Percentiles rank a stretch among this genome's conserved stretches.
These are phyloP conservation scores for Spheniscus mendiculus DNA, from an alignment of 2,113 vertebrate species.

Conservation along the genomic window DNA sequence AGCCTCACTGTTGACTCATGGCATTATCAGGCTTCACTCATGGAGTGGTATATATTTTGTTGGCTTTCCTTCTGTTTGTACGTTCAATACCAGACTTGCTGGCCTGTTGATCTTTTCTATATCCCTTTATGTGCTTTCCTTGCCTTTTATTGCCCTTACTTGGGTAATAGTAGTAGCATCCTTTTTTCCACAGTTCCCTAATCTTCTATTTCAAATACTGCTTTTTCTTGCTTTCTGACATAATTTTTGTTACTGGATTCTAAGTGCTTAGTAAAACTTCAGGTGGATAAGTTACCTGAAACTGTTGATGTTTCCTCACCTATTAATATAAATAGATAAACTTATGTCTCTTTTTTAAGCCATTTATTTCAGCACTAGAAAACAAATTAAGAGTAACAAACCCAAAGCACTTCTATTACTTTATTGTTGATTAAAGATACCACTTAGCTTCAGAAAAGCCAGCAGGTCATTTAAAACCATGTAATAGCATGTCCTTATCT, in stretches of 20 bases:
- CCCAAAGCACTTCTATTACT: background rate
- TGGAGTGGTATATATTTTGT: rapidly evolving
- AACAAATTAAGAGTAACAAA: background rate
- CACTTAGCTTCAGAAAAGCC: background rate
- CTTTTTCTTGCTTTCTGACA: background rate
- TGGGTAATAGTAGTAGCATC: background rate
- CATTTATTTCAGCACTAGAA: background rate
- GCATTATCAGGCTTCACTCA: background rate
- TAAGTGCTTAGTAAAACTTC: background rate
- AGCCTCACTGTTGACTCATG: rapidly evolving
- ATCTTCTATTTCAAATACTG: background rate
- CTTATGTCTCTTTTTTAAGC: background rate
- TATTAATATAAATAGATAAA: background rate
- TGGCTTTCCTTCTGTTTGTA: background rate
- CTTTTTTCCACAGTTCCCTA: background rate
- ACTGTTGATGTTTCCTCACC: background rate
- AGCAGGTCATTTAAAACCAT: background rate
- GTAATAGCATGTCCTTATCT: background rate
- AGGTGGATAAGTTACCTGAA: background rate
- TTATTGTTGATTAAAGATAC: background rate
- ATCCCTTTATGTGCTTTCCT: background rate
- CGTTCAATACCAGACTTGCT: rapidly evolving
- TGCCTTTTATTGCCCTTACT: background rate
- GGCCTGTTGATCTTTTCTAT: background rate
- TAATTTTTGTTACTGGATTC: background rate